phyloP scores from a whole-genome alignment of 1,140 invertebrate species.

The Lepidostoma basale region DNA sequence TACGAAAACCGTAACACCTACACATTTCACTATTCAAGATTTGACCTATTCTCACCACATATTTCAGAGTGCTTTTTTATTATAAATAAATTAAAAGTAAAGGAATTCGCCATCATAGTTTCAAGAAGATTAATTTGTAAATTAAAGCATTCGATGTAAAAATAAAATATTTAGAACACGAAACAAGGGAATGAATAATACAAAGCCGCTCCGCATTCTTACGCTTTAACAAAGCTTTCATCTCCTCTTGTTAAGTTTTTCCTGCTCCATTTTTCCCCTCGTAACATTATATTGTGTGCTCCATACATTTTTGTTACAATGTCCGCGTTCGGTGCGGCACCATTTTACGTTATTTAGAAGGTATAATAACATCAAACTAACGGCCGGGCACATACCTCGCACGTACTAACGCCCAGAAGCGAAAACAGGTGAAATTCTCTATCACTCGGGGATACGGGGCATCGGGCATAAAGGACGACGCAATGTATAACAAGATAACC shows the following conservation, averaged over 20 bases:
- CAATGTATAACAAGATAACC: no score
- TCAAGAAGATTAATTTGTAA: no score
- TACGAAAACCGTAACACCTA: no score
- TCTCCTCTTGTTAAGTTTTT: conserved; percentile 45
- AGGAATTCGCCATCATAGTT: no score
- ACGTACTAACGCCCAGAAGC: neutral
- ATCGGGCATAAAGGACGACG: no score
- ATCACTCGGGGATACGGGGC: no score
- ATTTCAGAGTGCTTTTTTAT: no score
- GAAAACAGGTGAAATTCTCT: neutral
- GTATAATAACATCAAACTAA: conserved; percentile 20
- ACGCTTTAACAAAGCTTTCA: conserved; percentile 45
- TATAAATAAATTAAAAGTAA: no score
- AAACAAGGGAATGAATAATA: conserved; percentile 8
- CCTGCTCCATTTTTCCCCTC: conserved; percentile 43
- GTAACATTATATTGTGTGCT: conserved; percentile 27
- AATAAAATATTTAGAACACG: neutral
- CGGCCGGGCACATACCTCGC: neutral
- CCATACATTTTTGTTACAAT: neutral
- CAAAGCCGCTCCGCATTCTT: conserved; percentile 37
- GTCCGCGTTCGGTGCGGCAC: neutral
- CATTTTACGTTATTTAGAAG: conserved; percentile 16
- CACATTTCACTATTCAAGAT: no score
- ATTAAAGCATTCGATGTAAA: no score
- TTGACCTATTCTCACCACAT: no score